Conservation (phyloP, 2,888 invertebrate species). For the Spicauda simplicius region DNA sequence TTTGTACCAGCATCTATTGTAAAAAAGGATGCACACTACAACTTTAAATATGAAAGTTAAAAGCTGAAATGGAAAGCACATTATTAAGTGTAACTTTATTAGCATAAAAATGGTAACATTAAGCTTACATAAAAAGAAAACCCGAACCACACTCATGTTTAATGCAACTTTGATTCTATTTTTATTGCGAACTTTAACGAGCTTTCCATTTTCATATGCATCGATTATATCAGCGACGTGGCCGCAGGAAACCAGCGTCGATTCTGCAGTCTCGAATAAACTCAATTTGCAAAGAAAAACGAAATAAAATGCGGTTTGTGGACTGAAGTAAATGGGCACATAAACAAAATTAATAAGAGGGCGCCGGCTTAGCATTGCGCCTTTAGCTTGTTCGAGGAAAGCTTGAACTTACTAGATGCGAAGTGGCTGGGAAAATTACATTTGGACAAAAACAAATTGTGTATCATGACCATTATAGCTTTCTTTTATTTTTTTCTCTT, state of each 20-base stretch:
- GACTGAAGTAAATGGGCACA: conserved; percentile 3
- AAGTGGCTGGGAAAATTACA: background rate
- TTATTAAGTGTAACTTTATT: background rate
- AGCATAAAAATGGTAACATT: background rate
- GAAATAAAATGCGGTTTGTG: background rate
- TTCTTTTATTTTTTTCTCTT: no score
- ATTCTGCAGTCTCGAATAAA: background rate
- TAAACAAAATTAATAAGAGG: background rate
- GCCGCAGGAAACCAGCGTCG: background rate
- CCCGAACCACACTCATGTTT: background rate
- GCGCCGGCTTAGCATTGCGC: background rate
- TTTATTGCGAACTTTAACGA: background rate
- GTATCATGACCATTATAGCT: no score
- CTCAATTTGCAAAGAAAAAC: background rate
- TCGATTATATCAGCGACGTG: background rate
- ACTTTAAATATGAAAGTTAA: no score
- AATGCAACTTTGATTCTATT: background rate
- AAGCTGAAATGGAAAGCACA: no score
- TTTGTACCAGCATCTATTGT: no score
- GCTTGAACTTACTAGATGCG: background rate
- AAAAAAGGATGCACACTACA: no score
- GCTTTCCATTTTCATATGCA: background rate
- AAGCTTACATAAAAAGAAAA: background rate
- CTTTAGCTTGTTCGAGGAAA: background rate
- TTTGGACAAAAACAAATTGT: no score